Evolutionary conservation across 92 coral and sea anemone species (phyloP).

Genomic region (Heliopora coerulea): DNA sequence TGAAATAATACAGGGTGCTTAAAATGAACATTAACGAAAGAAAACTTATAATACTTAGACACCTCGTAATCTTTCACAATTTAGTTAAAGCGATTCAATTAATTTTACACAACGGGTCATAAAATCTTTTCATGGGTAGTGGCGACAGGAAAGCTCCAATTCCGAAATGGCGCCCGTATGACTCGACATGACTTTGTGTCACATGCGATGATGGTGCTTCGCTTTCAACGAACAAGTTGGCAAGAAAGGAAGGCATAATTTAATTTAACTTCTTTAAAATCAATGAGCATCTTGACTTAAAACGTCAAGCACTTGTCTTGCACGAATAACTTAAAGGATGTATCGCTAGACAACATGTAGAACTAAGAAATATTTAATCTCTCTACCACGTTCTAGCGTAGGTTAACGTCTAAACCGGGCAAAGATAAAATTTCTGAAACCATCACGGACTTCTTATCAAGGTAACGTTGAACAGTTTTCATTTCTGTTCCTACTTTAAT

Average conservation of each 20-base stretch:
- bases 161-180: too few relatives aligned
- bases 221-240: background rate
- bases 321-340: too few relatives aligned
- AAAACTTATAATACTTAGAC: background rate
- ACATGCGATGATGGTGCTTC: background rate
- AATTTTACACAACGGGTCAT: conserved; percentile 13
- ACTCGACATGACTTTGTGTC: too few relatives aligned
- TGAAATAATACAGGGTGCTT: background rate
- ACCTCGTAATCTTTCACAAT: background rate
- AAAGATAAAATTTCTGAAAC: too few relatives aligned
- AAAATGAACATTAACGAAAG: background rate
- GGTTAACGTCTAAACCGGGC: too few relatives aligned
- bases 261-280: background rate
- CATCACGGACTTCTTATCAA: too few relatives aligned
- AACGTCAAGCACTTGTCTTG: too few relatives aligned
- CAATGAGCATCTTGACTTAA: background rate
- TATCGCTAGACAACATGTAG: background rate
- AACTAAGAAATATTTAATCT: background rate
- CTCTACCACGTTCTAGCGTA: conserved; percentile 3
- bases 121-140: too few relatives aligned
- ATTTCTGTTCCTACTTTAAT: conserved; percentile 12
- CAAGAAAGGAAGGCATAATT: background rate
- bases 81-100: conserved; percentile 26
- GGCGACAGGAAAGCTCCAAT: too few relatives aligned
- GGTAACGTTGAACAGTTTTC: background rate